Evolutionary conservation across 2,113 vertebrate genomes (phyloP).

Genomic region (Saguinus midas): DNA sequence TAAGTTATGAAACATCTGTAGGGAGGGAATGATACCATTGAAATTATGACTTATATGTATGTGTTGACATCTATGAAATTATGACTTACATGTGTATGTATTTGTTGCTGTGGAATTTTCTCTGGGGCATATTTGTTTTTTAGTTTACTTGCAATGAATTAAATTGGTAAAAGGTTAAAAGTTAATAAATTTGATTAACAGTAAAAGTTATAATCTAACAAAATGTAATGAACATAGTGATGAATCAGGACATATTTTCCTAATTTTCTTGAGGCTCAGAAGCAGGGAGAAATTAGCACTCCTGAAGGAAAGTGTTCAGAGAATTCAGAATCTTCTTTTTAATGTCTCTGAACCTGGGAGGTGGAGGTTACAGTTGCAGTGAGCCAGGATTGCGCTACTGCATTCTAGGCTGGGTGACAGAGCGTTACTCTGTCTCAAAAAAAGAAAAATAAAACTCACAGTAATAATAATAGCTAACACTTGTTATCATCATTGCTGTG

Average conservation of each 20-base stretch:
- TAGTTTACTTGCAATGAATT: background rate
- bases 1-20: constrained; percentile 30
- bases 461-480: background rate
- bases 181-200: background rate
- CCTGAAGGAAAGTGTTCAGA: background rate
- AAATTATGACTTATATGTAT: background rate
- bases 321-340: background rate
- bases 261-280: background rate
- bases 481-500: background rate
- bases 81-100: background rate
- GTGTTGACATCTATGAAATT: background rate
- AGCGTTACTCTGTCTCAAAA: too few species aligned
- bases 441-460: too few species aligned
- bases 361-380: too few species aligned
- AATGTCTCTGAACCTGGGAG: background rate
- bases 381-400: too few species aligned
- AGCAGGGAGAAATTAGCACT: background rate
- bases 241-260: background rate
- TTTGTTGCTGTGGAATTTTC: constrained; percentile 1
- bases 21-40: background rate
- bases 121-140: background rate
- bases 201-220: background rate
- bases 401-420: too few species aligned
- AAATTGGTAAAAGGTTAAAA: background rate
- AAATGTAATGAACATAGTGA: background rate